Evolutionary conservation across 1,140 invertebrate genomes (phyloP).

Genomic region (Microvelia longipes): DNA sequence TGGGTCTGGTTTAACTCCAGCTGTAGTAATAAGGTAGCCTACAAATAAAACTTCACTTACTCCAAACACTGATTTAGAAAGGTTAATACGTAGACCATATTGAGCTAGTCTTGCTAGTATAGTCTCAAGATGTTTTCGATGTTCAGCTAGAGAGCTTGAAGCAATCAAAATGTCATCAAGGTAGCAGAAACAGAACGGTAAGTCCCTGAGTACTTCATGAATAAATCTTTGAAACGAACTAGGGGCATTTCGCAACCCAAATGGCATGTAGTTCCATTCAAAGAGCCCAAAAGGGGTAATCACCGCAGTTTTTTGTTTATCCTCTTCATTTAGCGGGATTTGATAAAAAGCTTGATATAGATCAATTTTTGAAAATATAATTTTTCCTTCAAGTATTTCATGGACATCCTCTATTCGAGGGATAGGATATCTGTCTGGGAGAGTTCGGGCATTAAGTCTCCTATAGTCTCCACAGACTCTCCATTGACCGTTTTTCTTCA

Average conservation of each 20-base stretch:
- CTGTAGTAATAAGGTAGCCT: slow-evolving; percentile 14
- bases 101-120: slow-evolving; percentile 27
- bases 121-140: slow-evolving; percentile 25
- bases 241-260: slow-evolving; percentile 33
- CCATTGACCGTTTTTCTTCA: slow-evolving; percentile 4
- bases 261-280: slow-evolving; percentile 28
- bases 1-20: slow-evolving; percentile 5
- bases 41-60: slow-evolving; percentile 19
- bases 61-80: slow-evolving; percentile 22
- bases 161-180: slow-evolving; percentile 11
- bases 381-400: not conserved
- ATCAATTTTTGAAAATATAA: slow-evolving; percentile 23
- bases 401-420: not conserved
- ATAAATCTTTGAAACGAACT: slow-evolving; percentile 33
- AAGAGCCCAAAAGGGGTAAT: slow-evolving; percentile 26
- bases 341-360: slow-evolving; percentile 1
- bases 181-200: slow-evolving; percentile 3
- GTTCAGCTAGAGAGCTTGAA: slow-evolving; percentile 19
- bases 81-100: slow-evolving; percentile 17
- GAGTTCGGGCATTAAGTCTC: not conserved
- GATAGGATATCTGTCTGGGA: not conserved
- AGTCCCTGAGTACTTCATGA: slow-evolving; percentile 24
- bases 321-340: slow-evolving; percentile 6
- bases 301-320: slow-evolving; percentile 27
- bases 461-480: not conserved